A percentile compares a stretch with the other conserved stretches of the same genome.
These are phyloP conservation scores for Fragariocoptes setiger DNA, from an alignment of 1,140 invertebrate genomes.

Conservation along the genomic window DNA sequence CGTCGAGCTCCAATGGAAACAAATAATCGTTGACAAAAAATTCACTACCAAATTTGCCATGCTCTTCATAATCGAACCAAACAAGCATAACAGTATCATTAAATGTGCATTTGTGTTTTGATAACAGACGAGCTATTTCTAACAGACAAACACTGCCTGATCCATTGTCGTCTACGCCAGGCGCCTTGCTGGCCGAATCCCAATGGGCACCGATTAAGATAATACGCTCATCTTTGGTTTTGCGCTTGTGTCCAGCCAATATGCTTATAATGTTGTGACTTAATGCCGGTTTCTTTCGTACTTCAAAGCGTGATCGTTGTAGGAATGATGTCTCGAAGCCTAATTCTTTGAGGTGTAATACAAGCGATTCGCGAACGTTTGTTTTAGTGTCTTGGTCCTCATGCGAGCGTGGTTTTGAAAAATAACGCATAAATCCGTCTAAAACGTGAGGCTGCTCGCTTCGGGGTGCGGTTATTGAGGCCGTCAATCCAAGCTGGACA, in stretches of 20 bases:
- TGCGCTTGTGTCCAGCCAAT: conserved; percentile 14
- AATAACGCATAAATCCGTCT: background rate
- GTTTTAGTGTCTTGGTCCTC: background rate
- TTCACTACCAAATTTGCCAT: conserved; percentile 16
- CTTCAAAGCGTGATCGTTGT: background rate
- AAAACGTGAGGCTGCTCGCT: background rate
- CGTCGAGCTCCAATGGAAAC: conserved; percentile 10
- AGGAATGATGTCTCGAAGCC: background rate
- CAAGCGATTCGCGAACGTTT: background rate
- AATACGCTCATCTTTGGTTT: conserved; percentile 15
- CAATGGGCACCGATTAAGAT: conserved; percentile 19
- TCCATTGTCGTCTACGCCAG: conserved; percentile 18
- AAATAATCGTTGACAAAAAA: conserved; percentile 19
- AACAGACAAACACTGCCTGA: conserved; percentile 18
- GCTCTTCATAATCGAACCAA: conserved; percentile 19
- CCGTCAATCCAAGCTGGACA: no score
- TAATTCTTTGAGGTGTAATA: background rate
- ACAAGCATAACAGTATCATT: conserved; percentile 19
- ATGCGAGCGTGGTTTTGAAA: background rate
- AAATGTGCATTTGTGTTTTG: conserved; percentile 14
- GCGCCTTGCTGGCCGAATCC: conserved; percentile 15
- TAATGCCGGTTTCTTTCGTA: background rate
- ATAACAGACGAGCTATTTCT: conserved; percentile 16
- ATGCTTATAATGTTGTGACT: conserved; percentile 17
- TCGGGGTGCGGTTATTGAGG: no score